These are phyloP conservation scores for Halcyon senegalensis DNA, from an alignment of 2,113 vertebrate species.

Conservation along the genomic window DNA sequence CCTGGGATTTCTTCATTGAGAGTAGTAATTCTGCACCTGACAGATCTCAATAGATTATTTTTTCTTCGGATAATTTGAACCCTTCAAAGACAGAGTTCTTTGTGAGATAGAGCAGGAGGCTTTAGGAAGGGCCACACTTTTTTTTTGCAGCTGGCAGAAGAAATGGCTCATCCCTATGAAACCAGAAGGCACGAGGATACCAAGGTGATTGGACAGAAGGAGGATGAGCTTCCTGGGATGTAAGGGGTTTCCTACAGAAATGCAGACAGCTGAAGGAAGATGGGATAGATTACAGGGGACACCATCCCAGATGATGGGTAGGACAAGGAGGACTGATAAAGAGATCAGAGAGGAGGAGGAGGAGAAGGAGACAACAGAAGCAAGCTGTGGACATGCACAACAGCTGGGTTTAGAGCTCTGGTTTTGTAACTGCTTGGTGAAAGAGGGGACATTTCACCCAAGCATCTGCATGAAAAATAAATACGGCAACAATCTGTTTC, in stretches of 20 bases:
- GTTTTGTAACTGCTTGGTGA: neutral
- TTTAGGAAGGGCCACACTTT: neutral
- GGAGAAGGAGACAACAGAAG: neutral
- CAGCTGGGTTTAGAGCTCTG: neutral
- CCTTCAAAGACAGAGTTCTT: neutral
- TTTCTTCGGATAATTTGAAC: neutral
- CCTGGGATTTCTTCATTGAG: neutral
- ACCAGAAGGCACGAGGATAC: neutral
- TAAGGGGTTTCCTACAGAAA: neutral
- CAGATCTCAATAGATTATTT: neutral
- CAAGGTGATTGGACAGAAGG: neutral
- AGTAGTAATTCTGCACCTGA: neutral
- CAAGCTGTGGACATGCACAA: neutral
- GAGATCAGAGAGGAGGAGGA: neutral
- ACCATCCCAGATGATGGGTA: neutral
- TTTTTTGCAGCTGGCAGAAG: neutral
- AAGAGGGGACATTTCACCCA: neutral
- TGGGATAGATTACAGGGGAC: neutral
- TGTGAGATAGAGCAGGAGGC: neutral
- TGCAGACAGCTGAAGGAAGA: neutral
- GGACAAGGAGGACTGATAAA: neutral
- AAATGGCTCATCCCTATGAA: neutral
- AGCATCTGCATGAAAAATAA: neutral
- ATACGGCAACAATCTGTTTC: neutral
- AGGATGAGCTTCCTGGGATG: neutral